phyloP scores from a whole-genome alignment of 2,888 invertebrate species.

The Dasypogon diadema region DNA sequence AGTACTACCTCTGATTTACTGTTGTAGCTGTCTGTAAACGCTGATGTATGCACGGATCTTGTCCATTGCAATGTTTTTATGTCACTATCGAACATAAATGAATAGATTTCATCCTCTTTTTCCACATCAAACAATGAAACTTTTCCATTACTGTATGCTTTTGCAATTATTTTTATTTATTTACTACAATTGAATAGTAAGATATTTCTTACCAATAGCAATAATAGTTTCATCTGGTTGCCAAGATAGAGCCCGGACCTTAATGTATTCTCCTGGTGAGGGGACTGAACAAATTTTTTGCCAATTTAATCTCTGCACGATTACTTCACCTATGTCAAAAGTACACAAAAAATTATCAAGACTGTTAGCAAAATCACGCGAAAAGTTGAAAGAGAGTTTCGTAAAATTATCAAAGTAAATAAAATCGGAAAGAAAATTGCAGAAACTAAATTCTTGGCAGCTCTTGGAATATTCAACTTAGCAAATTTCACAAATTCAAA shows the following conservation, averaged over 20 bases:
- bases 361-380: too few species aligned
- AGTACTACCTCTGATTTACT: constrained; percentile 60
- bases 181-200: too few species aligned
- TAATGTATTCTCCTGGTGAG: constrained; percentile 80
- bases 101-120: constrained; percentile 83
- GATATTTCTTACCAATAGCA: constrained; percentile 66
- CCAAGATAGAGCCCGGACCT: constrained; percentile 87
- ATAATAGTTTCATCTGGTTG: constrained; percentile 93
- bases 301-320: constrained; percentile 91
- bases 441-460: too few species aligned
- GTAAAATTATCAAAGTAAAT: too few species aligned
- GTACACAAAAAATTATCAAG: constrained; percentile 12
- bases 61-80: constrained; percentile 84
- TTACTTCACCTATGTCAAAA: constrained; percentile 81
- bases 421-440: too few species aligned
- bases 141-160: constrained; percentile 78
- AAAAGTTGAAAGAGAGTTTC: too few species aligned
- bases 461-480: too few species aligned
- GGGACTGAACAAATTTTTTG: constrained; percentile 90
- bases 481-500: too few species aligned
- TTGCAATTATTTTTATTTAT: neutral
- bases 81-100: constrained; percentile 72
- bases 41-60: constrained; percentile 62
- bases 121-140: constrained; percentile 85
- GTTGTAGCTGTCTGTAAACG: constrained; percentile 60